These are phyloP conservation scores for Ascaphus truei DNA, from an alignment of 2,113 vertebrate species.

Conservation along the genomic window DNA sequence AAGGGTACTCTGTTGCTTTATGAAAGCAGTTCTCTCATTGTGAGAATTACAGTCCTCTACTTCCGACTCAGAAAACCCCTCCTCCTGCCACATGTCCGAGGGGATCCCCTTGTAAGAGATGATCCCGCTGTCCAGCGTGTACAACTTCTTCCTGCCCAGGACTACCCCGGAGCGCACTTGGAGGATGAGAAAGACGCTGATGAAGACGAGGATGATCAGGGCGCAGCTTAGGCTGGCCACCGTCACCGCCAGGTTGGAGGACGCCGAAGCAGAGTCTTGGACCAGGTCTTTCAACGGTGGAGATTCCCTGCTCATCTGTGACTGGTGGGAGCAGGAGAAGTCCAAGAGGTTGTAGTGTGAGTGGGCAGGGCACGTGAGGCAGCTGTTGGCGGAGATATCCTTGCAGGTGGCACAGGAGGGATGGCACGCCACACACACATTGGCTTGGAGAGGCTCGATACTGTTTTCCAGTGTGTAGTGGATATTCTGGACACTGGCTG, in stretches of 20 bases:
- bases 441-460: slow-evolving; percentile 75
- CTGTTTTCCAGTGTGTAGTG: slow-evolving; percentile 81
- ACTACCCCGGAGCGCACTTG: slow-evolving; percentile 80
- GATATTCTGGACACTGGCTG: slow-evolving; percentile 63
- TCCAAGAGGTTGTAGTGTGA: slow-evolving; percentile 75
- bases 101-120: slow-evolving; percentile 92
- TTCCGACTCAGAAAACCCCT: slow-evolving; percentile 80
- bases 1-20: slow-evolving; percentile 98
- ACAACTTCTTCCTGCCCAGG: slow-evolving; percentile 72
- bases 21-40: slow-evolving; percentile 95
- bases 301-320: slow-evolving; percentile 86
- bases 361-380: slow-evolving; percentile 84
- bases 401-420: slow-evolving; percentile 80
- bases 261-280: slow-evolving; percentile 37
- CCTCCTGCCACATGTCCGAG: slow-evolving; percentile 85
- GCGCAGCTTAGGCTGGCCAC: slow-evolving; percentile 85
- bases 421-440: slow-evolving; percentile 85
- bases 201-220: slow-evolving; percentile 79
- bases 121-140: slow-evolving; percentile 71
- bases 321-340: slow-evolving; percentile 79
- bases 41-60: slow-evolving; percentile 81
- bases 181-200: slow-evolving; percentile 80
- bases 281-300: slow-evolving; percentile 43
- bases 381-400: slow-evolving; percentile 69
- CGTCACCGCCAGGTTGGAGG: slow-evolving; percentile 68